These are phyloP conservation scores for Abrostola tripartita DNA, from an alignment of 2,888 invertebrate genomes.

Conservation along the genomic window DNA sequence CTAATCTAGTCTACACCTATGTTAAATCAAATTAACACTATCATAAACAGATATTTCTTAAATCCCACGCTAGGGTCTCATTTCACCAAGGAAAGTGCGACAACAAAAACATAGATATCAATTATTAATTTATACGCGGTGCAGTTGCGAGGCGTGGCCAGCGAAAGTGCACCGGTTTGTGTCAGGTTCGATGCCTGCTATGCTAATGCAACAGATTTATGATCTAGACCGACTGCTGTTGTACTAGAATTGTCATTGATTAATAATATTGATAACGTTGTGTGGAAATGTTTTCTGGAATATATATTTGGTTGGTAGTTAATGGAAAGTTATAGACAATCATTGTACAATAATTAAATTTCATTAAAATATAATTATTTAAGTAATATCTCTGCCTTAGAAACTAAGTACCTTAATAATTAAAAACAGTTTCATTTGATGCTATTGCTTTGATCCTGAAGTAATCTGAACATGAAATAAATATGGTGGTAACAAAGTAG, in stretches of 20 bases:
- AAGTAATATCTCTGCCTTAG: too few relatives aligned
- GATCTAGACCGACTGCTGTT: conserved; percentile 28
- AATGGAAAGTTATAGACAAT: not conserved
- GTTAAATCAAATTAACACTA: too few relatives aligned
- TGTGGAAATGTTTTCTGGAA: not conserved
- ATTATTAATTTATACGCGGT: conserved; percentile 35
- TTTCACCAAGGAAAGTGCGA: conserved; percentile 28
- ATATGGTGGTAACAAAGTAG: too few relatives aligned
- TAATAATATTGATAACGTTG: conserved; percentile 31
- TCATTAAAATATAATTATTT: too few relatives aligned
- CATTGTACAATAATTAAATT: too few relatives aligned
- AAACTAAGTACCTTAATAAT: too few relatives aligned
- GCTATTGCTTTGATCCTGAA: too few relatives aligned
- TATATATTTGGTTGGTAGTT: not conserved
- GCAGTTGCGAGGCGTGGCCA: conserved; percentile 43
- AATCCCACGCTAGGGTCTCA: not conserved
- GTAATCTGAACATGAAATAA: too few relatives aligned
- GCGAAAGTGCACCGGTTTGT: conserved; percentile 59
- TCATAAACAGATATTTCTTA: too few relatives aligned
- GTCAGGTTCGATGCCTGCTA: conserved; percentile 43
- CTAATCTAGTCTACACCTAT: too few relatives aligned
- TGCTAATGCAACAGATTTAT: conserved; percentile 53
- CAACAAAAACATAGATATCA: conserved; percentile 22
- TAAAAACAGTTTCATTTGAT: too few relatives aligned
- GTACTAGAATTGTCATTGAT: conserved; percentile 31